Evolutionary conservation across 1,140 invertebrate genomes (phyloP).

Genomic region (Bilobella aurantiaca): DNA sequence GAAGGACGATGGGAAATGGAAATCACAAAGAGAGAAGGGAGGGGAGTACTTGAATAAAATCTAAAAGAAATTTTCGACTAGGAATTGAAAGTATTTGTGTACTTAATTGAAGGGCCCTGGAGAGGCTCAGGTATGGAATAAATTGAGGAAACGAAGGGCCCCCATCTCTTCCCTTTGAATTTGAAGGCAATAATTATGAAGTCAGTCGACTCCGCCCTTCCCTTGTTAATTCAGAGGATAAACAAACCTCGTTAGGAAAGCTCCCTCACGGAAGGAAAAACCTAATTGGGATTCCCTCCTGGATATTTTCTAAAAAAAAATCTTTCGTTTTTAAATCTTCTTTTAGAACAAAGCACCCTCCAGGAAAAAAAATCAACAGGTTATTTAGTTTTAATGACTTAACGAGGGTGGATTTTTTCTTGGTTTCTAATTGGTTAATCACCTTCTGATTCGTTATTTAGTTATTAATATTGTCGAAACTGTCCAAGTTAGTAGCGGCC

Average conservation of each 20-base stretch:
- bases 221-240: background rate
- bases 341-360: background rate
- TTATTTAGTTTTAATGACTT: background rate
- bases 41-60: too few relatives aligned
- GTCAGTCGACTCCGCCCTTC: background rate
- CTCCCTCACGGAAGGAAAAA: too few relatives aligned
- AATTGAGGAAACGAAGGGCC: background rate
- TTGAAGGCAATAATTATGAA: background rate
- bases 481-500: slow-evolving; percentile 14
- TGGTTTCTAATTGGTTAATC: background rate
- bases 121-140: background rate
- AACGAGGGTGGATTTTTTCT: too few relatives aligned
- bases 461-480: slow-evolving; percentile 1
- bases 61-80: background rate
- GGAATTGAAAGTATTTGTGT: background rate
- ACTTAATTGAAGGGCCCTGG: background rate
- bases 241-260: background rate
- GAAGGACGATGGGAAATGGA: too few relatives aligned
- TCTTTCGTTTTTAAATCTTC: too few relatives aligned
- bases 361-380: background rate
- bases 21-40: too few relatives aligned
- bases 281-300: too few relatives aligned
- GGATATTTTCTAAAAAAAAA: too few relatives aligned
- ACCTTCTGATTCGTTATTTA: background rate
- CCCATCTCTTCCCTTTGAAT: background rate